These are phyloP conservation scores for Osmerus mordax DNA, from an alignment of 2,113 vertebrate genomes.

Conservation along the genomic window DNA sequence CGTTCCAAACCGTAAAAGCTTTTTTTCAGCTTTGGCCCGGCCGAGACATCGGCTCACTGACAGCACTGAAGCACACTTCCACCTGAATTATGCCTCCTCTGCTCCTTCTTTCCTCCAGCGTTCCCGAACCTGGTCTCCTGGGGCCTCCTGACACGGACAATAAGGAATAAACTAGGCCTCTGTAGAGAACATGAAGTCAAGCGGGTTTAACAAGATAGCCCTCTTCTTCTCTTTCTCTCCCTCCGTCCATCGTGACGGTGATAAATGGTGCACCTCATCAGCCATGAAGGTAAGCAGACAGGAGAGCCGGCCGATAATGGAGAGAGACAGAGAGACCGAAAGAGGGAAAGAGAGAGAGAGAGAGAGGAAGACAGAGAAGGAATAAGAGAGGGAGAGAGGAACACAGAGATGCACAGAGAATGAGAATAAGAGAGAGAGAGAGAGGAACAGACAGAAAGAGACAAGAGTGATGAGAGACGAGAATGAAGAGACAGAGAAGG, in stretches of 20 bases:
- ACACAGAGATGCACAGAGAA: no score
- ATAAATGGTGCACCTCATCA: constrained; percentile 56
- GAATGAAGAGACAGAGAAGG: constrained; percentile 26
- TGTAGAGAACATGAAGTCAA: constrained; percentile 3
- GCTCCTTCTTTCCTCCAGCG: constrained; percentile 26
- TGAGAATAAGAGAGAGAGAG: neutral
- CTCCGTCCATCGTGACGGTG: constrained; percentile 55
- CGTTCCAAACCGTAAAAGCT: no score
- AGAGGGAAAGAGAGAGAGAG: neutral
- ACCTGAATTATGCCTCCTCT: constrained; percentile 15
- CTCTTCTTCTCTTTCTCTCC: constrained; percentile 31
- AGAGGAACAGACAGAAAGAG: no score
- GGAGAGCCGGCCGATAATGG: neutral
- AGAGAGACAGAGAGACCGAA: neutral
- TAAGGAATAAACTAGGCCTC: constrained; percentile 47
- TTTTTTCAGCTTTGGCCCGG: no score
- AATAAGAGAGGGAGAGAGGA: neutral
- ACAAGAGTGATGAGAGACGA: neutral
- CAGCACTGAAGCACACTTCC: constrained; percentile 33
- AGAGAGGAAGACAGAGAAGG: neutral
- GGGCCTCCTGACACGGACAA: constrained; percentile 49
- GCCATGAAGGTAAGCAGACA: neutral
- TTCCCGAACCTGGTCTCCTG: constrained; percentile 34
- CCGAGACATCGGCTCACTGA: neutral
- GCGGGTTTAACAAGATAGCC: constrained; percentile 24